phyloP scores from a whole-genome alignment of 2,113 vertebrate species.

The Podocnemis expansa region DNA sequence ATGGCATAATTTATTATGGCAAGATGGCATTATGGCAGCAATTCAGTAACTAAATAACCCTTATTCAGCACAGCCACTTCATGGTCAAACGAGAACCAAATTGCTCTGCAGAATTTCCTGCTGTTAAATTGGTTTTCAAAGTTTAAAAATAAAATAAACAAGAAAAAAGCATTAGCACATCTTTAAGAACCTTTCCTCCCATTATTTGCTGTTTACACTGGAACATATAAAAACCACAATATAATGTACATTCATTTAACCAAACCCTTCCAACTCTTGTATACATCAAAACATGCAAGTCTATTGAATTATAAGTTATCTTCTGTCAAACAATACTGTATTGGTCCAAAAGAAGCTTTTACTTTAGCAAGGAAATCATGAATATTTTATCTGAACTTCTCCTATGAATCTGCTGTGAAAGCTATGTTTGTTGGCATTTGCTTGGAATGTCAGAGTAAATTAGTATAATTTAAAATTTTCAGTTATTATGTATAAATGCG shows the following conservation, averaged over 20 bases:
- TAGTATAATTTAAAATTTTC: constrained; percentile 57
- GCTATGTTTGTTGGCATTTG: constrained; percentile 66
- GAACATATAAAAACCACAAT: constrained; percentile 49
- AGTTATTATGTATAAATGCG: neutral
- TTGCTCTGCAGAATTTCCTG: constrained; percentile 68
- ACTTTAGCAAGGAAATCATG: constrained; percentile 60
- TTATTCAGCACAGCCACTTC: constrained; percentile 47
- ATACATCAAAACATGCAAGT: constrained; percentile 52
- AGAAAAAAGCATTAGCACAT: constrained; percentile 54
- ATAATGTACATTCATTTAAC: constrained; percentile 62
- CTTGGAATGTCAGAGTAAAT: constrained; percentile 63
- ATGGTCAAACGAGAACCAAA: constrained; percentile 61
- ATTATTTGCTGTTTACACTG: constrained; percentile 71
- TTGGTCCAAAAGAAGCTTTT: constrained; percentile 36
- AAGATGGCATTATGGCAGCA: constrained; percentile 58
- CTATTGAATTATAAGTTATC: constrained; percentile 55
- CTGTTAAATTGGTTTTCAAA: constrained; percentile 76
- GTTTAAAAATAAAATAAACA: constrained; percentile 59
- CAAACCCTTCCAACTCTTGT: constrained; percentile 47
- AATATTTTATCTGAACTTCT: constrained; percentile 76
- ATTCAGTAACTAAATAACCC: constrained; percentile 56
- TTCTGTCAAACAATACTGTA: constrained; percentile 62
- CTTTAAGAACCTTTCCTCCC: constrained; percentile 55
- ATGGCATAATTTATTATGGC: neutral
- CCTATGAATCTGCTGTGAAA: constrained; percentile 68